A percentile compares a stretch with the other conserved stretches of the same genome.
phyloP scores from a whole-genome alignment of 2,888 invertebrate species.

The Strigamia maritima region DNA sequence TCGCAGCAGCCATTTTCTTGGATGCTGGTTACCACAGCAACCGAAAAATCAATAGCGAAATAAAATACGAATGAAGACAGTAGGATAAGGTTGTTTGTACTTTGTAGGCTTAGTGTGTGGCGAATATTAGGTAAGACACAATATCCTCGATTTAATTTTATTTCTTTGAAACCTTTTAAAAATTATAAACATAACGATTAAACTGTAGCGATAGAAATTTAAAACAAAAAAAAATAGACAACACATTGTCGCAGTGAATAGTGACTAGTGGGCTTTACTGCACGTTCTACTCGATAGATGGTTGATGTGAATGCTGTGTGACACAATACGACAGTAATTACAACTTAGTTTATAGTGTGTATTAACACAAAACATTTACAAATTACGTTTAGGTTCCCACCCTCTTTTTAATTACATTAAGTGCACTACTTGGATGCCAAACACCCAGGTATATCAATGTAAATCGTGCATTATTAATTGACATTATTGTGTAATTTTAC shows the following conservation, averaged over 20 bases:
- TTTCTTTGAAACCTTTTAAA: neutral
- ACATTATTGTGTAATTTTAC: neutral
- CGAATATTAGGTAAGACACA: neutral
- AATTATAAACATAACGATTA: neutral
- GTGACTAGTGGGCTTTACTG: neutral
- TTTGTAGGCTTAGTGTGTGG: constrained; percentile 29
- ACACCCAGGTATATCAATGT: neutral
- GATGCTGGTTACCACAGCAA: constrained; percentile 11
- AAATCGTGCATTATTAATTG: neutral
- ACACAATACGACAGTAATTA: neutral
- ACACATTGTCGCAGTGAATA: neutral
- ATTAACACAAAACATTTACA: neutral
- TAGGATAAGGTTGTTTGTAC: constrained; percentile 5
- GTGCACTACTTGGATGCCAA: neutral
- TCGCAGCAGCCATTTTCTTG: neutral
- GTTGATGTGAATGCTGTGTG: neutral
- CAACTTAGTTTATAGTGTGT: neutral
- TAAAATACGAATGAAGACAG: constrained; percentile 24
- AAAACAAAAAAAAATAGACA: neutral
- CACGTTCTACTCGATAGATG: neutral
- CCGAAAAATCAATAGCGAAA: constrained; percentile 19
- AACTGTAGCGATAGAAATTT: neutral
- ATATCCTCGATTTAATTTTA: neutral
- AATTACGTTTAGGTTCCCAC: neutral
- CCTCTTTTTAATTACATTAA: constrained; percentile 1